phyloP scores from a whole-genome alignment of 1,140 invertebrate species.

The Diabrotica virgifera region DNA sequence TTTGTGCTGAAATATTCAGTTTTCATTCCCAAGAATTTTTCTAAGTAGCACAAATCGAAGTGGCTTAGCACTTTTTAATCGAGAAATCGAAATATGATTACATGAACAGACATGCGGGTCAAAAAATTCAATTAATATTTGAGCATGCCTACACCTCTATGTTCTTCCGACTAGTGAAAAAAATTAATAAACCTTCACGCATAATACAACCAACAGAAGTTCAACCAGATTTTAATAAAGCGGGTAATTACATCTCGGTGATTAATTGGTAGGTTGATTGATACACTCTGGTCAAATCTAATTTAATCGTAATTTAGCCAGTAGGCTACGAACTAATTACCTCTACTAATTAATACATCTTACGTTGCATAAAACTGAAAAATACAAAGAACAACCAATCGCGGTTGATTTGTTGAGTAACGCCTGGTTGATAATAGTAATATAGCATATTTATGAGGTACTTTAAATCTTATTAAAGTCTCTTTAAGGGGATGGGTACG shows the following conservation, averaged over 20 bases:
- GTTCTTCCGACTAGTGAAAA: no score
- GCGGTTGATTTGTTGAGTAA: background rate
- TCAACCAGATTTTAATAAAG: background rate
- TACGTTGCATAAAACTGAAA: slow-evolving; percentile 14
- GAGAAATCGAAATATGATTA: no score
- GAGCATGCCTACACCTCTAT: no score
- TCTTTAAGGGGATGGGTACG: no score
- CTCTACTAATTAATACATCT: slow-evolving; percentile 16
- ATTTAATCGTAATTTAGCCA: slow-evolving; percentile 8
- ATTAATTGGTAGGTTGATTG: slow-evolving; percentile 15
- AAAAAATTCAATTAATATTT: no score
- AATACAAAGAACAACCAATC: slow-evolving; percentile 6
- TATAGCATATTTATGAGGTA: no score
- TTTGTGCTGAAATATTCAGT: background rate
- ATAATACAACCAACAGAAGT: background rate
- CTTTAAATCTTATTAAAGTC: no score
- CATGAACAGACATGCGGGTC: no score
- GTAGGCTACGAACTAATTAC: slow-evolving; percentile 14
- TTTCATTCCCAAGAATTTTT: no score
- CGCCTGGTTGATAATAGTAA: no score
- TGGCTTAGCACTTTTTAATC: no score
- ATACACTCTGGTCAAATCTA: slow-evolving; percentile 4
- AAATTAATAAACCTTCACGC: background rate
- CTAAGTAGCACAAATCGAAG: no score
- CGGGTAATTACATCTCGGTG: slow-evolving; percentile 13